Base-by-base conservation (phyloP, 2,888 invertebrate species). In the Digitonthophagus gazella region DNA sequence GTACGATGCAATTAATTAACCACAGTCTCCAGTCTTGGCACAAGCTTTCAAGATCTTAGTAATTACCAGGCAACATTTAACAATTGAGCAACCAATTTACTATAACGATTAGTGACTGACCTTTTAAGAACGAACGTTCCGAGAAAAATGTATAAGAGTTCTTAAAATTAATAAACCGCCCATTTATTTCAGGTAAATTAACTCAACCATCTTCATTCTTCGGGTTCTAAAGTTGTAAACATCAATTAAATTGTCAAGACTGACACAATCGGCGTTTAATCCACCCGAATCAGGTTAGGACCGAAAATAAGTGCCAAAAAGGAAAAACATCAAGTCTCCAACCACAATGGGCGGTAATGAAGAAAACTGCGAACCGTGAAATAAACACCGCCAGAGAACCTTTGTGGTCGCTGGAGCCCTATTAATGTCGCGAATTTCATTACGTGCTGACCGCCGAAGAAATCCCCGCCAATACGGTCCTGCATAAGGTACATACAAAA, bases 301-400 rank as follows among this genome's bases (percentile, higher is more conserved):
- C 28, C 28, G 11, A 44, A 44, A 44, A 44, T 44, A 44, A 44
- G 28, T 44, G 3, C 11, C 11, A 44, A 44, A 44, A 44, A 11
- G 69, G 77, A 80, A 79, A 79, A 79, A 77, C 69, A 16, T 14
- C 65, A 72, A 69, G 74, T 75, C 72, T 70, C 71, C 74, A 75
- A 77, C 78, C 78, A 78, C 79, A 79, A 79, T 79, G 77, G 74
- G 75, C 77, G 76, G 76, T 77, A 78, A 79, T 78, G 77, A 77
- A 75, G 75, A 74, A 76, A 77, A 78, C 76, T 75, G 74, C 73
- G 77, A 77, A 80, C 79, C 79, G 78, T 78, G 78, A 78, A 78
- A 75, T 77, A 75, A 76, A 76, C 76, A 77, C 78, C 78, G 76
- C 77, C 75, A 74, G 69, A 71, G 71, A 69, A 65, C 63, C 58